Evolutionary conservation across 1,140 invertebrate species (phyloP).

Genomic region (Neodiprion virginianus): DNA sequence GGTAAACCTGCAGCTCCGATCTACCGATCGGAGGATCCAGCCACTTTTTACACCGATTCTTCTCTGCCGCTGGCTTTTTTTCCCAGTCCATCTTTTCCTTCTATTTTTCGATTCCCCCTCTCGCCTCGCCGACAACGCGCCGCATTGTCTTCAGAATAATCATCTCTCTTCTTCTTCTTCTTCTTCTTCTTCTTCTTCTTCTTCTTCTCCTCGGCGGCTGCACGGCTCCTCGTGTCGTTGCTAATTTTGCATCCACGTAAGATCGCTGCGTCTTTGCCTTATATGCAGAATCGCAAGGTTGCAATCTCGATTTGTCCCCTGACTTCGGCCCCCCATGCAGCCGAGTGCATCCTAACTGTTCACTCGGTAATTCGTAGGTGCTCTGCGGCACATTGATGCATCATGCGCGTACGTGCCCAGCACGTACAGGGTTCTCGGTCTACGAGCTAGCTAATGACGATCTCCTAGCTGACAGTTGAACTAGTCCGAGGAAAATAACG

Average conservation of each 20-base stretch:
- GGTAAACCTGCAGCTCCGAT: not conserved
- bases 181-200: conserved; percentile 24
- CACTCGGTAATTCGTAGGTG: too few relatives aligned
- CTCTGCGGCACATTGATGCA: too few relatives aligned
- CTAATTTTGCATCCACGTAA: conserved; percentile 44
- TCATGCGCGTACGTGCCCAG: too few relatives aligned
- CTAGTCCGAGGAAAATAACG: too few relatives aligned
- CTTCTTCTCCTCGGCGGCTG: conserved; percentile 32
- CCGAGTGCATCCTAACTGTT: too few relatives aligned
- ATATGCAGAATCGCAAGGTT: too few relatives aligned
- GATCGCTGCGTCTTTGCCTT: too few relatives aligned
- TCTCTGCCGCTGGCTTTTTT: conserved; percentile 48
- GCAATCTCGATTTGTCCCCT: conserved; percentile 33
- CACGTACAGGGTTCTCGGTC: not conserved
- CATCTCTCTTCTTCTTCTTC: conserved; percentile 17
- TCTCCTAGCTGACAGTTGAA: too few relatives aligned
- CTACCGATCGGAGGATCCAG: not conserved
- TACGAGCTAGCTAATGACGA: not conserved
- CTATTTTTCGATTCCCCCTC: conserved; percentile 24
- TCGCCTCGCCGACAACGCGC: conserved; percentile 27
- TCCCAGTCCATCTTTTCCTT: conserved; percentile 21
- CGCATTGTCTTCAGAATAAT: conserved; percentile 17
- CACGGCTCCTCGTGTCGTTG: conserved; percentile 16
- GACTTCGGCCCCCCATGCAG: not conserved
- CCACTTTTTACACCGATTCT: not conserved